A percentile compares a stretch with the other conserved stretches of the same genome.
These are phyloP conservation scores for Myrmecophaga tridactyla DNA, from an alignment of 2,113 vertebrate genomes.

Conservation along the genomic window DNA sequence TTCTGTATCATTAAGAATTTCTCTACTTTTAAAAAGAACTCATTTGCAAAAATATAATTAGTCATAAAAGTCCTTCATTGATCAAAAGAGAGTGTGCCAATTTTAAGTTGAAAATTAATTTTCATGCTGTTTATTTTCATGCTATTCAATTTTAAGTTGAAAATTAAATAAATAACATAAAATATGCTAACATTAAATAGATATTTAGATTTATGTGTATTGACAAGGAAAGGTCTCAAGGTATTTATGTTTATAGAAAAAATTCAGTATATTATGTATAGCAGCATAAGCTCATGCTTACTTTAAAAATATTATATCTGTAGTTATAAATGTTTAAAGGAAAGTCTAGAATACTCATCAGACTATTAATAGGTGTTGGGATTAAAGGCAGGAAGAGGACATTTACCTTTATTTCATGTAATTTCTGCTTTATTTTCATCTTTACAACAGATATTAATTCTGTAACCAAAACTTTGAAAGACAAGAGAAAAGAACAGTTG, in stretches of 20 bases:
- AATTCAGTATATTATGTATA: background rate
- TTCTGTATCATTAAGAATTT: background rate
- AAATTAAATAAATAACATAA: background rate
- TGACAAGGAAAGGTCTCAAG: background rate
- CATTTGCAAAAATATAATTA: background rate
- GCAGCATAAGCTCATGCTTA: background rate
- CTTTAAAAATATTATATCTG: background rate
- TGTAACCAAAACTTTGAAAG: constrained; percentile 26
- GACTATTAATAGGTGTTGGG: background rate
- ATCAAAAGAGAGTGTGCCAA: background rate
- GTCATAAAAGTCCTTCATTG: constrained; percentile 1
- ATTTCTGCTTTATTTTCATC: constrained; percentile 3
- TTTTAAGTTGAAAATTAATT: constrained; percentile 25
- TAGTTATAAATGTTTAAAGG: background rate
- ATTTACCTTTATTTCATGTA: background rate
- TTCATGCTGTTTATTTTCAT: no score
- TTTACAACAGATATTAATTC: background rate
- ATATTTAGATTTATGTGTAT: background rate
- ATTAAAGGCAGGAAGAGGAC: no score
- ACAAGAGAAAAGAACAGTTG: background rate
- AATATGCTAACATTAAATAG: background rate
- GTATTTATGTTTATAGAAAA: background rate
- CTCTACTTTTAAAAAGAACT: background rate
- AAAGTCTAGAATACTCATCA: background rate
- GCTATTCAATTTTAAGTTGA: constrained; percentile 1